phyloP scores from a whole-genome alignment of 2,888 invertebrate genomes.

The Drosophila rellima region DNA sequence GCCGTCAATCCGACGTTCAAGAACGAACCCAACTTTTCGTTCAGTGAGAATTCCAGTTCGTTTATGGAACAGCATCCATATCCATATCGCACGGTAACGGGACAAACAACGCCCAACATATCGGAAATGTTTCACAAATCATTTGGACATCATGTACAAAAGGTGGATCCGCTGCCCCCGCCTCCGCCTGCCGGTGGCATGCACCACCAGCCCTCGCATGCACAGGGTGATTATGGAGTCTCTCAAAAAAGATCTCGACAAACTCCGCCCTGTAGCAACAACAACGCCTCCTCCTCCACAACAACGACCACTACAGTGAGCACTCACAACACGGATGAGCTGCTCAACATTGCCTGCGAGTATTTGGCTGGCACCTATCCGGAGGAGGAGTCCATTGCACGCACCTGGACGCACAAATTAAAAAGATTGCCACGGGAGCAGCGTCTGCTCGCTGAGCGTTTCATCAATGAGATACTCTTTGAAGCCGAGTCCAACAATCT shows the following conservation, averaged over 20 bases:
- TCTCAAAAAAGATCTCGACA: constrained; percentile 52
- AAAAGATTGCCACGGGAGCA: constrained; percentile 82
- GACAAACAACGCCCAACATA: constrained; percentile 78
- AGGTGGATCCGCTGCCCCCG: constrained; percentile 65
- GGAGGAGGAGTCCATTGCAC: constrained; percentile 83
- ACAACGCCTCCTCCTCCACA: constrained; percentile 21
- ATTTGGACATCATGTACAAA: constrained; percentile 73
- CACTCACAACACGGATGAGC: constrained; percentile 74
- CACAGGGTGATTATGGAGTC: constrained; percentile 48
- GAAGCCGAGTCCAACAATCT: constrained; percentile 83
- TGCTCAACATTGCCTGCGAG: constrained; percentile 82
- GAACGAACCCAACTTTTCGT: constrained; percentile 67
- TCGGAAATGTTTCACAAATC: constrained; percentile 83
- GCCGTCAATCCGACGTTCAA: constrained; percentile 79
- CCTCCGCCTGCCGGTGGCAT: constrained; percentile 20
- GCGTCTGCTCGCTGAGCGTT: constrained; percentile 83
- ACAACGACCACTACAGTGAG: constrained; percentile 29
- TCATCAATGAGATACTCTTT: constrained; percentile 84
- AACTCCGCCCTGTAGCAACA: constrained; percentile 49
- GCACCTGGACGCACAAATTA: constrained; percentile 83
- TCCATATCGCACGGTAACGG: constrained; percentile 46
- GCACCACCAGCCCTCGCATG: constrained; percentile 31
- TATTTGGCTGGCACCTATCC: constrained; percentile 81
- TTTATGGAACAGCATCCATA: constrained; percentile 75
- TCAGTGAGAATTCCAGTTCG: constrained; percentile 75